phyloP scores from a whole-genome alignment of 2,888 invertebrate species.

The Lycophotia porphyrea region DNA sequence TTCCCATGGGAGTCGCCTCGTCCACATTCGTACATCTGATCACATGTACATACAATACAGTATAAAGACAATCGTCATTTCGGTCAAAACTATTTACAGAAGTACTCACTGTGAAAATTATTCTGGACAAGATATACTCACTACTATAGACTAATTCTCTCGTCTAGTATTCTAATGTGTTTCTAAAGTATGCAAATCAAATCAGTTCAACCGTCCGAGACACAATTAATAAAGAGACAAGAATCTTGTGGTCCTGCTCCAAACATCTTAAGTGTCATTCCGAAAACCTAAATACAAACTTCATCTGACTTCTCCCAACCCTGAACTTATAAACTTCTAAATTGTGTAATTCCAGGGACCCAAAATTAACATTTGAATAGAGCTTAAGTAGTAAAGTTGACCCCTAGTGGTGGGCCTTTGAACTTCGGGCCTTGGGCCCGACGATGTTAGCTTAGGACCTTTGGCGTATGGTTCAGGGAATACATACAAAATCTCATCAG shows the following conservation, averaged over 20 bases:
- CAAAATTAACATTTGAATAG: slow-evolving; percentile 64
- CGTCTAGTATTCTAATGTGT: background rate
- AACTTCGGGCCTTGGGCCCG: slow-evolving; percentile 19
- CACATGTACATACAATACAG: too few species aligned
- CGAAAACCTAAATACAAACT: slow-evolving; percentile 44
- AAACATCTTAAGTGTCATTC: slow-evolving; percentile 26
- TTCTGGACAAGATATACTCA: background rate
- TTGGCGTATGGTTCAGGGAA: slow-evolving; percentile 12
- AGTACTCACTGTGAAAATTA: background rate
- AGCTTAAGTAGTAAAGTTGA: slow-evolving; percentile 51
- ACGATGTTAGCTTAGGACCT: slow-evolving; percentile 60
- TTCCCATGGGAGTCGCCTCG: background rate
- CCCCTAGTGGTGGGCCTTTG: slow-evolving; percentile 47
- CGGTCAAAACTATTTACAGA: background rate
- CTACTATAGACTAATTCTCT: background rate
- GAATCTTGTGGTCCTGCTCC: slow-evolving; percentile 1
- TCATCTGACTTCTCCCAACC: slow-evolving; percentile 22
- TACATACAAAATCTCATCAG: slow-evolving; percentile 36
- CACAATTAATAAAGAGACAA: slow-evolving; percentile 22
- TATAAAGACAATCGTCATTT: background rate
- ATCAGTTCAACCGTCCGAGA: slow-evolving; percentile 7
- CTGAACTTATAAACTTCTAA: slow-evolving; percentile 48
- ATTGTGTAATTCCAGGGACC: slow-evolving; percentile 48
- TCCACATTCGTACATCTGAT: background rate
- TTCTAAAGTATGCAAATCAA: background rate